These are phyloP conservation scores for Ctena decussata DNA, from an alignment of 2,888 invertebrate species.

Conservation along the genomic window DNA sequence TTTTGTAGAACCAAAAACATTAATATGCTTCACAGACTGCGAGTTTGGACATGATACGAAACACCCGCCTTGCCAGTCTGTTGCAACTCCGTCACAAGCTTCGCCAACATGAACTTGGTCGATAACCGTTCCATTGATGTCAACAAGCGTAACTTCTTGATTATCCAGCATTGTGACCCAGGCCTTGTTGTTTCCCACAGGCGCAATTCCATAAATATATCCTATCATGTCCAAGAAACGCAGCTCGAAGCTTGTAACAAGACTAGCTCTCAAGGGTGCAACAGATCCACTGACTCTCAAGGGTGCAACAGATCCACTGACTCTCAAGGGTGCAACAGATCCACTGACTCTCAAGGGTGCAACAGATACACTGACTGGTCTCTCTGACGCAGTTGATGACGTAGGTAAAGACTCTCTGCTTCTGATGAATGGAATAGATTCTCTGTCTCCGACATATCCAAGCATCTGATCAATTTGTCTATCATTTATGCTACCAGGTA, in stretches of 20 bases:
- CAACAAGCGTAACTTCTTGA: slow-evolving; percentile 20
- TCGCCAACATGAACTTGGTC: slow-evolving; percentile 39
- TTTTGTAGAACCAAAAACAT: neutral
- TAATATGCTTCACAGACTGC: slow-evolving; percentile 34
- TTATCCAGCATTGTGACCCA: slow-evolving; percentile 55
- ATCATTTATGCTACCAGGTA: slow-evolving; percentile 11
- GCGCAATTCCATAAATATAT: slow-evolving; percentile 57
- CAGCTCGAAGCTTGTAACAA: neutral
- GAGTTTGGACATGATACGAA: slow-evolving; percentile 51
- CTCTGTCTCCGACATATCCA: slow-evolving; percentile 15
- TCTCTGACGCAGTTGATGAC: too few species aligned
- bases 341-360: neutral
- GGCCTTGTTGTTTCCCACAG: slow-evolving; percentile 26
- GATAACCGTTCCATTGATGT: slow-evolving; percentile 26
- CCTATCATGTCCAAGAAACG: slow-evolving; percentile 42
- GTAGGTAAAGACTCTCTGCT: too few species aligned
- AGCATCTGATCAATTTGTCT: slow-evolving; percentile 24
- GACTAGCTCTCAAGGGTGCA: neutral
- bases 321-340: neutral
- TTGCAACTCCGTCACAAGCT: slow-evolving; percentile 36
- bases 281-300: neutral
- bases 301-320: neutral
- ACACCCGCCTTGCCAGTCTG: slow-evolving; percentile 44
- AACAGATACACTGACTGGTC: neutral
- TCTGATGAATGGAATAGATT: too few species aligned